Percentiles rank a stretch among this genome's conserved stretches.
Conservation (phyloP, 2,797 vertebrate genomes). For the Hemitrygon akajei region DNA sequence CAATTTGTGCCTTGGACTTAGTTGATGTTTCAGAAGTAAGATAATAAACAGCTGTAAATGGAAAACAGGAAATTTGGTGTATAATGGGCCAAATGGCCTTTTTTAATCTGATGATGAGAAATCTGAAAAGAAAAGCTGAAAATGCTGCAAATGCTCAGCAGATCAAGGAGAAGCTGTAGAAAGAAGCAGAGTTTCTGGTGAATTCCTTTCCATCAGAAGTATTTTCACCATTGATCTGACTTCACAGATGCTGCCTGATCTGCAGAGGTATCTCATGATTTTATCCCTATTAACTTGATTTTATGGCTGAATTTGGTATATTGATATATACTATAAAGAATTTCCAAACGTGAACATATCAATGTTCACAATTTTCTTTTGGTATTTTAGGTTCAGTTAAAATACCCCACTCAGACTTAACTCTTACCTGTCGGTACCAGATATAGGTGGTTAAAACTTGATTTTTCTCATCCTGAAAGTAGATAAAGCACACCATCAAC, state of each 20-base stretch:
- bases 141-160: no score
- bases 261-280: no score
- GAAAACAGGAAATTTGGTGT: not conserved
- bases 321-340: no score
- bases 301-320: not conserved
- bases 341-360: no score
- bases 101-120: not conserved
- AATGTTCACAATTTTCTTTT: no score
- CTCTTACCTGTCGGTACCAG: constrained; percentile 89
- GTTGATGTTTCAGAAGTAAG: not conserved
- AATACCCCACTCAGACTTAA: not conserved
- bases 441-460: constrained; percentile 93
- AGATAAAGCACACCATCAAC: not conserved
- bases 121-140: no score
- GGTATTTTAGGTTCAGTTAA: not conserved
- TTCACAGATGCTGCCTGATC: no score
- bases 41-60: not conserved
- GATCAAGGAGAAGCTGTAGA: no score
- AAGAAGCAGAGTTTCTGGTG: no score
- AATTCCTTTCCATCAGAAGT: no score
- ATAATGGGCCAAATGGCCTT: not conserved
- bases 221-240: no score
- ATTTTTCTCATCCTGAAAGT: constrained; percentile 86
- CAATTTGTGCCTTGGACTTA: not conserved
- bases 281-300: not conserved